phyloP scores from a whole-genome alignment of 2,113 vertebrate genomes.

The Percina caprodes region DNA sequence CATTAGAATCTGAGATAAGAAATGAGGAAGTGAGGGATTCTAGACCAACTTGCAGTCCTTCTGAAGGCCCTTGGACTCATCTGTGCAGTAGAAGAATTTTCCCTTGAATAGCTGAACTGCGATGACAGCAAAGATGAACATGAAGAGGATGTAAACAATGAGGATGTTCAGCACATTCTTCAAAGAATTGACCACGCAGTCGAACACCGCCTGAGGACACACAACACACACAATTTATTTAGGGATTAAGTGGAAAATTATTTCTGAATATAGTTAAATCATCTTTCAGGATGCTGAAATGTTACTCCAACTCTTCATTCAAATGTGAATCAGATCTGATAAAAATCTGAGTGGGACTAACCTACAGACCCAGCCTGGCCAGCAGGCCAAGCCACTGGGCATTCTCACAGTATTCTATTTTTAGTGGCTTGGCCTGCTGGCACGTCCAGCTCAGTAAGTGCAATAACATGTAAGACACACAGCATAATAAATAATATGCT shows the following conservation, averaged over 20 bases:
- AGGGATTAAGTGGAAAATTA: neutral
- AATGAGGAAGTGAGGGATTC: neutral
- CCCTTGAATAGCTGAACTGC: slow-evolving; percentile 99
- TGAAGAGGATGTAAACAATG: slow-evolving; percentile 98
- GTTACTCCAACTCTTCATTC: too few relatives aligned
- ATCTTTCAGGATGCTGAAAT: too few relatives aligned
- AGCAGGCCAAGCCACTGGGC: neutral
- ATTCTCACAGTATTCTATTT: neutral
- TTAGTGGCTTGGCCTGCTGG: neutral
- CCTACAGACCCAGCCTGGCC: neutral
- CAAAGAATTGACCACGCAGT: slow-evolving; percentile 97
- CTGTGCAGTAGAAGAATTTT: slow-evolving; percentile 97
- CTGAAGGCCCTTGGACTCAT: slow-evolving; percentile 95
- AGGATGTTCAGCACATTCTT: slow-evolving; percentile 98
- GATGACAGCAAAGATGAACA: slow-evolving; percentile 99
- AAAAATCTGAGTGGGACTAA: neutral
- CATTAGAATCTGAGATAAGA: neutral
- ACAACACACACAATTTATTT: slow-evolving; percentile 16
- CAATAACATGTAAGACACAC: neutral
- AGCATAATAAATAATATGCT: neutral
- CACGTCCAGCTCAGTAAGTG: neutral
- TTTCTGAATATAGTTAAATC: neutral
- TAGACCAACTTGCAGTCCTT: slow-evolving; percentile 93
- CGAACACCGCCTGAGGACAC: slow-evolving; percentile 92
- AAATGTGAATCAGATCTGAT: neutral